Evolutionary conservation across 2,888 invertebrate genomes (phyloP), one percentile per base, ranked within the genome.

Genomic region (Orchesellides sinensis): DNA sequence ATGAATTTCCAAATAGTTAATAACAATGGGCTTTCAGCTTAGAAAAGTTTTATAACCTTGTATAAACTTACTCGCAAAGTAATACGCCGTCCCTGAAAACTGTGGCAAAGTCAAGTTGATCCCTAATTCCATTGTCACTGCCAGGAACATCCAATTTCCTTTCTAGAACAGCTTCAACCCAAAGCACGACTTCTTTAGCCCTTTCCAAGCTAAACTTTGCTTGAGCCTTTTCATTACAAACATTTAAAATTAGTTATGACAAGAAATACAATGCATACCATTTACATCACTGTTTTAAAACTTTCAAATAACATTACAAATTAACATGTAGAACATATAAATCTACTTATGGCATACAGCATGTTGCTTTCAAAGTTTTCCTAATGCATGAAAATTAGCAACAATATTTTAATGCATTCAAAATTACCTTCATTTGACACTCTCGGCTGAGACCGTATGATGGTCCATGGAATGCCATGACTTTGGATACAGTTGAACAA

Each of bases 51-150:
- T 8, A 8, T n/a, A 1, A 40, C 40, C 10, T 17, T 47, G 10
- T 63, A 19, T 14, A 45, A 63, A 88, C 90, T 89, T 89, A 91
- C 91, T 89, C 89, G 90, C 91, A 92, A 19, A 92, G 89, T 54
- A 90, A 89, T 23, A 90, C 89, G 35, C 92, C 92, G 87, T 92
- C 91, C 87, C 91, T 91, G 25, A 92, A 89, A 10, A 89, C 89
- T 19, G 89, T 89, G 17, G 90, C 90, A 83, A 91, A 91, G 83
- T 91, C 91, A 6, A 89, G 88, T 49, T 90, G 89, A 88, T 90
- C 89, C 87, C 89, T 87, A 82, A 91, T 87, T 3, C 87, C 87
- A 45, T 85, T 84, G 54, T 88, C 85, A 23, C 88, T 88, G 47
- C 88, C 87, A 17, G 89, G 88, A 54, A 89, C 86, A 40, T 89